Evolutionary conservation across 2,113 vertebrate species (phyloP), one percentile per base, ranked within the genome.

Genomic region (Archocentrus centrarchus): DNA sequence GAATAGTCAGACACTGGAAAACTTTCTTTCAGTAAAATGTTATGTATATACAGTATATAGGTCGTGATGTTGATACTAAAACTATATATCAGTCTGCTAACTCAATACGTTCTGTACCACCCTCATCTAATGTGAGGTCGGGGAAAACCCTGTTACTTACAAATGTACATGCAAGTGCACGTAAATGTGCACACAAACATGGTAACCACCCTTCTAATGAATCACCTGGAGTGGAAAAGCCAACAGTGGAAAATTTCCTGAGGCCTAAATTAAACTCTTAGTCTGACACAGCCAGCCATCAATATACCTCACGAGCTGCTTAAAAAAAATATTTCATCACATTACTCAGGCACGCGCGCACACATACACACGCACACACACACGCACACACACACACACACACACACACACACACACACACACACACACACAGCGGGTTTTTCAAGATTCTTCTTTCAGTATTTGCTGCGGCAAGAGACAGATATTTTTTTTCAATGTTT

Each of bases 161-260:
- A 62, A 88, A 75, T 79, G 78, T 79, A 77, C 79, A 88, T 75
- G 79, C 70, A 80, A 35, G 58, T 6, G 20, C 79, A 78, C 18
- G 35, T 83, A 89, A 86, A 86, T 66, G 59, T 79, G 79, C 27
- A n/a, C 44, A 78, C 79, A 80, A 80, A 92, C 91, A 90, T 82
- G 80, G 86, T 90, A 92, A 94, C 92, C 87, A 88, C 87, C 77
- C 78, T 85, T 78, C 80, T 88, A 92, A 95, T 95, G 94, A 96
- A 95, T 95, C 95, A 96, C 94, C 95, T 95, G 94, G 89, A 94
- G 92, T 95, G 95, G 96, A 96, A 96, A 96, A 95, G 95, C 93
- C 92, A 96, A 96, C 96, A 95, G 91, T 93, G 95, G 96, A 96
- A 96, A 95, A 94, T 94, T 92, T 95, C 93, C 93, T 88, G 78